A percentile compares a stretch with the other conserved stretches of the same genome.
Evolutionary conservation across 2,888 invertebrate genomes (phyloP).

Genomic region (Lacanobia wlatinum): DNA sequence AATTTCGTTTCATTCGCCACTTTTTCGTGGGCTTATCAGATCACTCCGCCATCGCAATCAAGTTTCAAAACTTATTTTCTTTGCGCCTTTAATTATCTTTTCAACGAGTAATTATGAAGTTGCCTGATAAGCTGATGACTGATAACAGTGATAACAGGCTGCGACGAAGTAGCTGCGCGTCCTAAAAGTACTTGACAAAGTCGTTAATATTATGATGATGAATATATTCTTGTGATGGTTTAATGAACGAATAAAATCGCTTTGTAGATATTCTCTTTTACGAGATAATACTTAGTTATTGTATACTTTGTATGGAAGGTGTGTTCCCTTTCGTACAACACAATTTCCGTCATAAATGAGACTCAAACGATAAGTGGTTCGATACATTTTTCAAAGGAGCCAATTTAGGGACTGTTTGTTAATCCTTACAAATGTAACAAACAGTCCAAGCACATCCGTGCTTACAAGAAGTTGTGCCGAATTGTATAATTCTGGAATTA

Average conservation of each 20-base stretch:
- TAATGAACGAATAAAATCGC: conserved; percentile 20
- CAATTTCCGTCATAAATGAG: neutral
- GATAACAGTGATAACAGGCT: conserved; percentile 63
- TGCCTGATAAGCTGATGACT: conserved; percentile 56
- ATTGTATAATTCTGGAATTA: neutral
- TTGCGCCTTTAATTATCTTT: conserved; percentile 48
- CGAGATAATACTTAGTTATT: neutral
- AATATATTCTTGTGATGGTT: conserved; percentile 20
- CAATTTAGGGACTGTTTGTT: neutral
- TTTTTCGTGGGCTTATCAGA: conserved; percentile 8
- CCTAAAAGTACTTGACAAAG: conserved; percentile 34
- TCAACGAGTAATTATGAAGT: conserved; percentile 56
- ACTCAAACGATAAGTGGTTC: neutral
- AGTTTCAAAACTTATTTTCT: conserved; percentile 48
- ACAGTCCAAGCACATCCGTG: neutral
- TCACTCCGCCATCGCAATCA: neutral
- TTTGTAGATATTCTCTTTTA: conserved; percentile 8
- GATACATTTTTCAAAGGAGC: conserved; percentile 2
- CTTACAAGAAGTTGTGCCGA: neutral
- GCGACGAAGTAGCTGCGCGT: conserved; percentile 36
- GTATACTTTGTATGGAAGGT: conserved; percentile 6
- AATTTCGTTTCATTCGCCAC: neutral
- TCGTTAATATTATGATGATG: conserved; percentile 23
- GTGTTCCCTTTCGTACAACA: conserved; percentile 1
- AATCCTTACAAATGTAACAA: too few relatives aligned